Conservation (phyloP, 2,797 vertebrate species). For the Pterois miles region DNA sequence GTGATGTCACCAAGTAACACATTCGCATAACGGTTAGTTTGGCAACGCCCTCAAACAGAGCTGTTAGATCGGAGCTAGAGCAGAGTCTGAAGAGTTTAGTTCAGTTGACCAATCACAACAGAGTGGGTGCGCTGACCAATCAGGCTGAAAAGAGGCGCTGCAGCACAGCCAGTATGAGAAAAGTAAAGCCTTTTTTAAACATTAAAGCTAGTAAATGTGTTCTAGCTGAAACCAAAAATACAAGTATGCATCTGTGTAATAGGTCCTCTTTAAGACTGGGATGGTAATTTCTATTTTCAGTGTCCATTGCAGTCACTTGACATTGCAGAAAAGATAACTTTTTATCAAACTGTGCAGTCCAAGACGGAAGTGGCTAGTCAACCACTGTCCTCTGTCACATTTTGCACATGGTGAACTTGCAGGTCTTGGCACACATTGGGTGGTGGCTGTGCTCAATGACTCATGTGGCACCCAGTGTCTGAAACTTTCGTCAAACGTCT, state of each 20-base stretch:
- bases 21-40: too few relatives aligned
- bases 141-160: too few relatives aligned
- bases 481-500: conserved; percentile 84
- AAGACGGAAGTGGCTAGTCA: conserved; percentile 73
- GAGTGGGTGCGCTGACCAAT: too few relatives aligned
- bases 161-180: too few relatives aligned
- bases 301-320: conserved; percentile 25
- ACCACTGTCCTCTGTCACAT: conserved; percentile 79
- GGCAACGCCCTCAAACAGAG: too few relatives aligned
- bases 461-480: conserved; percentile 80
- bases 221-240: too few relatives aligned
- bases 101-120: too few relatives aligned
- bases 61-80: too few relatives aligned
- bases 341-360: conserved; percentile 48
- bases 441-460: conserved; percentile 81
- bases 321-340: conserved; percentile 53
- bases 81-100: too few relatives aligned
- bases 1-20: too few relatives aligned
- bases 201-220: too few relatives aligned
- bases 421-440: conserved; percentile 78
- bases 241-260: too few relatives aligned
- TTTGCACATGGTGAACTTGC: conserved; percentile 80
- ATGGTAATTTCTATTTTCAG: conserved; percentile 10
- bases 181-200: accelerated
- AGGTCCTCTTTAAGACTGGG: neutral